Base-by-base conservation (phyloP, 2,113 vertebrate species). In the Sceloporus tristichus region DNA sequence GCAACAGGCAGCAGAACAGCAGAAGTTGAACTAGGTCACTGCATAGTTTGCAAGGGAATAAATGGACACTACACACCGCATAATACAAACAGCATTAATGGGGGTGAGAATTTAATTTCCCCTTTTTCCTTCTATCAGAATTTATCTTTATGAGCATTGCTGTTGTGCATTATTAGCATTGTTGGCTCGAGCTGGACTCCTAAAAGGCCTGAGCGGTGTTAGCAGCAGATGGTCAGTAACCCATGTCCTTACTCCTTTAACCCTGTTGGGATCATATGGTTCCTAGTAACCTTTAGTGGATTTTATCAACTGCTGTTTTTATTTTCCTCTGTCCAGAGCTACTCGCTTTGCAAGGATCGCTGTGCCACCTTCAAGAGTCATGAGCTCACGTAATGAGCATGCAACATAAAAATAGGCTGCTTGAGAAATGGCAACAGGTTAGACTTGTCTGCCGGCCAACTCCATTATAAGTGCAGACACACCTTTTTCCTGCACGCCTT, bases 361-460 rank as follows among this genome's bases (percentile, higher is more conserved):
- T 0, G 3, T 62, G 8, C 5, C 25, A 1, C 21, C 70, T 3
- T 91, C 82, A 59, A 79, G 68, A 0, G 19, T 10, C 0, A 19
- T 82, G 29, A 87, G 59, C 10, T 0, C 87, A 14, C 88, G 0
- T 71, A 1, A 25, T 1, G 34, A 79, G 59, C 0, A 78, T 1
- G 48, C 70, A 3, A 16, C 54, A 42, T 23, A 65, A 0, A 7
- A 75, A 21, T 68, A 88, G 68, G 27, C 83, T 8, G 79, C 27
- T n/a, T 18, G 29, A 78, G 65, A 70, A 70, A 48, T 13, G 3
- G 7, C 42, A 90, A 54, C 93, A 86, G 81, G 95, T 29, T 79
- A 0, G 59, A 89, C 95, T 89, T 38, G 95, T 90, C 88, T 1
- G 66, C 89, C 88, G 1, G 66, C 89, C 90, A 4, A 0, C 85